Base-by-base conservation (phyloP, 2,888 invertebrate species). In the Gibbula magus region DNA sequence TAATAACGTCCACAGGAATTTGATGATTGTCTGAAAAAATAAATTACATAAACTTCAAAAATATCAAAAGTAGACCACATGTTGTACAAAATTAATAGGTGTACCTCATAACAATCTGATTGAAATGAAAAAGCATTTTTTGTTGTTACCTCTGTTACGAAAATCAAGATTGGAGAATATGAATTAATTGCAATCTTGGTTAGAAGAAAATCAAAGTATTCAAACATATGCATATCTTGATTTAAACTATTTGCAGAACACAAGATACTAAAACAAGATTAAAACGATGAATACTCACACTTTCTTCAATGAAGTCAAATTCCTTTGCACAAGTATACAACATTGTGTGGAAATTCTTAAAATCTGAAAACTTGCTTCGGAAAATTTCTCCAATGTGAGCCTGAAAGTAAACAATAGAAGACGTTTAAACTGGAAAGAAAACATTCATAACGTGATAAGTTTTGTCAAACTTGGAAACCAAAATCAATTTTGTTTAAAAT, bases 251-350 rank as follows among this genome's bases (percentile, higher is more conserved):
- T 29, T 32, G 39, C 29, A 73, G 20, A 32, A 29, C n/a, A n/a
- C n/a, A n/a, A n/a, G n/a, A n/a, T n/a, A n/a, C n/a, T n/a, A n/a
- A n/a, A 32, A 29, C 20, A 73, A 3, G 35, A 32, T 32, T 5
- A 5, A 54, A 5, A 22, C n/a, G 54, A 22, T 3, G 25, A 56
- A 25, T n/a, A 45, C 82, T 85, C 83, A 92, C 92, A 88, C 91
- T 91, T 54, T 80, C 51, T 81, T 95, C 95, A 67, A 96, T 90
- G 89, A 96, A 96, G 88, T 96, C 96, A 90, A 96, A 97, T 80
- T 96, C 96, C 0, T 94, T 94, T 0, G 96, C 95, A 91, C 96
- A 96, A 0, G 96, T 96, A 88, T 96, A 97, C 1, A 97, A 91
- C 89, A 96, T 91, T 0, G 96, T 96, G 88, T 97, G 96, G 89